These are phyloP conservation scores for Ditylenchus weischeri DNA, from an alignment of 2,888 invertebrate species.

Conservation along the genomic window DNA sequence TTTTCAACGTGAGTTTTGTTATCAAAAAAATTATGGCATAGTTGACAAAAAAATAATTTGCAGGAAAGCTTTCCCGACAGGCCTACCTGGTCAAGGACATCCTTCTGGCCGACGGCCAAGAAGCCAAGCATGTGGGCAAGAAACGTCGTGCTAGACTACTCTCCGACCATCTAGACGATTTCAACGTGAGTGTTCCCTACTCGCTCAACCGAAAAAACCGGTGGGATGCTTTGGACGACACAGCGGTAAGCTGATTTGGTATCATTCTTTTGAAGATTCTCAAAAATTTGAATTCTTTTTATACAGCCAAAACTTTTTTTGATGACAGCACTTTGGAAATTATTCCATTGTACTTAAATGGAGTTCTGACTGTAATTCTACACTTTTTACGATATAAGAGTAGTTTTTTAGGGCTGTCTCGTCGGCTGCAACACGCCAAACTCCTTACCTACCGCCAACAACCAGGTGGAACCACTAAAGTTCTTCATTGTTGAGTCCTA, in stretches of 20 bases:
- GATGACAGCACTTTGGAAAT: no score
- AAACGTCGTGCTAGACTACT: constrained; percentile 47
- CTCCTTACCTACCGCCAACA: no score
- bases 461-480: neutral
- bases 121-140: constrained; percentile 28
- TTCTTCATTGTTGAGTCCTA: constrained; percentile 2
- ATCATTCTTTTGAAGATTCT: neutral
- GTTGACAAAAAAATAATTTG: neutral
- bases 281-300: no score
- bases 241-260: neutral
- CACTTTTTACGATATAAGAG: neutral
- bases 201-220: constrained; percentile 53
- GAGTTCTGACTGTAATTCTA: neutral
- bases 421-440: neutral
- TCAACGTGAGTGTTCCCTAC: constrained; percentile 45
- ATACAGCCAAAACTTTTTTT: neutral
- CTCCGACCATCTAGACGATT: constrained; percentile 45
- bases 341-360: no score
- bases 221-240: constrained; percentile 36
- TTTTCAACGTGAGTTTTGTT: no score
- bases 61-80: constrained; percentile 22
- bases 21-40: no score
- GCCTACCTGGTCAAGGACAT: constrained; percentile 27
- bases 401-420: constrained; percentile 4
- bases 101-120: constrained; percentile 9